phyloP scores from a whole-genome alignment of 2,888 invertebrate genomes.

The Eudasyphora cyanicolor region DNA sequence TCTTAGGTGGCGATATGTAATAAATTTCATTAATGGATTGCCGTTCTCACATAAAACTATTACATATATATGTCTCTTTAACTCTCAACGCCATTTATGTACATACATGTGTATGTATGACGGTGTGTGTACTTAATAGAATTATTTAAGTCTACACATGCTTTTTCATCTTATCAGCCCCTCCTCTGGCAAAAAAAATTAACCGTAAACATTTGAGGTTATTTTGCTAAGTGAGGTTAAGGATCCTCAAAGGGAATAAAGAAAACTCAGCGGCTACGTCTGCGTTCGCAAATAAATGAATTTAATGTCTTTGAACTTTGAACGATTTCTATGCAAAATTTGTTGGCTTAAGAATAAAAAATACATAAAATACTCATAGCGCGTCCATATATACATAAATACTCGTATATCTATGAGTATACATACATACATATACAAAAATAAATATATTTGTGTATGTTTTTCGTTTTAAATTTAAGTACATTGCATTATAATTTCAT shows the following conservation, averaged over 20 bases:
- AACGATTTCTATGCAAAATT: not conserved
- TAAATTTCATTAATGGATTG: no score
- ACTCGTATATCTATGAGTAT: no score
- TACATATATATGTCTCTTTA: no score
- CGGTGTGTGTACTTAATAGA: not conserved
- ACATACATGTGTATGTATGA: not conserved
- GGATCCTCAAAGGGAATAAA: not conserved
- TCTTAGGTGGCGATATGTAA: no score
- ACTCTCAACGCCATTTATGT: no score
- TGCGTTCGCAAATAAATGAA: not conserved
- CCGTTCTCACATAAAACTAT: no score
- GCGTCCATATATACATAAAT: no score
- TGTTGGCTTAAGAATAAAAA: not conserved
- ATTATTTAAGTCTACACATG: not conserved
- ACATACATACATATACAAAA: no score
- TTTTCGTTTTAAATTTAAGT: no score
- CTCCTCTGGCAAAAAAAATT: no score
- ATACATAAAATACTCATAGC: not conserved
- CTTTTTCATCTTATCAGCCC: no score
- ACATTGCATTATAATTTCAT: not conserved
- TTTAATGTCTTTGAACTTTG: not conserved
- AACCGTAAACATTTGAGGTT: not conserved
- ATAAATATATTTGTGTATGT: no score
- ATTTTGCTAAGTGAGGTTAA: not conserved
- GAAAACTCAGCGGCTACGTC: not conserved